These are phyloP conservation scores for Scaptomyza tumidula DNA, from an alignment of 2,888 invertebrate genomes.

Conservation along the genomic window DNA sequence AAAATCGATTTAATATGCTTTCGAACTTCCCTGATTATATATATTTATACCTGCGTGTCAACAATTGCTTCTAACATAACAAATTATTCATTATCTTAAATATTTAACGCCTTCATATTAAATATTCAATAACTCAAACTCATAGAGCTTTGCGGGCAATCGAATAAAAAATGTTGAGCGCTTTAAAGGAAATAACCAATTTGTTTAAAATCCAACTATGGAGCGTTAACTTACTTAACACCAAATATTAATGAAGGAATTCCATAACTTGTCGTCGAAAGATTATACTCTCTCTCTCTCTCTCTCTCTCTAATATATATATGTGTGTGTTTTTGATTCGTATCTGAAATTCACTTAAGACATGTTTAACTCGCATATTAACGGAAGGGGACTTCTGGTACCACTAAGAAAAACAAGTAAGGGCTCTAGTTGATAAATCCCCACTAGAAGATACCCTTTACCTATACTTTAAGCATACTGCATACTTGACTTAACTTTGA, in stretches of 20 bases:
- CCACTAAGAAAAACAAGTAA: too few species aligned
- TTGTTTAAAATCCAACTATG: not conserved
- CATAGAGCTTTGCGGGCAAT: slow-evolving; percentile 4
- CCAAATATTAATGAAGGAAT: slow-evolving; percentile 10
- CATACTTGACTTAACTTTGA: too few species aligned
- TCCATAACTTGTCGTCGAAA: slow-evolving; percentile 8
- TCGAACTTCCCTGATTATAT: too few species aligned
- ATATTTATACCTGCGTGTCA: too few species aligned
- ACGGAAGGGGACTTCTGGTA: not conserved
- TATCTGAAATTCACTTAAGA: slow-evolving; percentile 63
- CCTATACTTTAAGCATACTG: too few species aligned
- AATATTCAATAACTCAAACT: not conserved
- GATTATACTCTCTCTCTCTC: not conserved
- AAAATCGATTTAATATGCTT: too few species aligned
- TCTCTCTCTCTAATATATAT: not conserved
- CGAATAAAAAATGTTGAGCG: slow-evolving; percentile 12
- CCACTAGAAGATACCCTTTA: too few species aligned
- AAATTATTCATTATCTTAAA: too few species aligned
- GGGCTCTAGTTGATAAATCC: too few species aligned
- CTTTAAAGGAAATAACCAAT: slow-evolving; percentile 11
- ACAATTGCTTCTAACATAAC: too few species aligned
- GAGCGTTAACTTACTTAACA: not conserved
- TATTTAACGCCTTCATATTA: too few species aligned
- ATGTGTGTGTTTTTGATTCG: not conserved
- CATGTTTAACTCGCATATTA: slow-evolving; percentile 58